Evolutionary conservation across 53 echinoderm and acorn worm genomes (phyloP).

Genomic region (Henricia sp.): DNA sequence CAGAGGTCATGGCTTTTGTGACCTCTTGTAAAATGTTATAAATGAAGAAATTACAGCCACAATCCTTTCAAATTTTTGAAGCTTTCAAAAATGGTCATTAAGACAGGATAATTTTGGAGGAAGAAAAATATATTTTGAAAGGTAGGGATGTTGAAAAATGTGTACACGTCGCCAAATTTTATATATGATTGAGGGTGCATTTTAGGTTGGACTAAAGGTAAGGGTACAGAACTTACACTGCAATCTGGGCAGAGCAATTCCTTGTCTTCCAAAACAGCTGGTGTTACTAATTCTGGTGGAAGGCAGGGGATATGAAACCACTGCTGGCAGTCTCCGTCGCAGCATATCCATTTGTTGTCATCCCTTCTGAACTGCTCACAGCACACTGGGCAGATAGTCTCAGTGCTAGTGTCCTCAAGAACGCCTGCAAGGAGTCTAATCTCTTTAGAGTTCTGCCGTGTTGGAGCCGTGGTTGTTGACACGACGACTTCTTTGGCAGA

Average conservation of each 20-base stretch:
- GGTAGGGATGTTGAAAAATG: no score
- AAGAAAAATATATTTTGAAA: no score
- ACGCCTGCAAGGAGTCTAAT: not conserved
- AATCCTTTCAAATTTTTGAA: no score
- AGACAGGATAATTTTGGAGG: no score
- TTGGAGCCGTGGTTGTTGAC: conserved; percentile 4
- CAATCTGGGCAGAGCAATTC: conserved; percentile 54
- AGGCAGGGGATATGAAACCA: conserved; percentile 49
- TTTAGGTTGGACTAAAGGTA: not conserved
- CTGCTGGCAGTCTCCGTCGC: conserved; percentile 42
- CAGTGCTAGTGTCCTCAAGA: not conserved
- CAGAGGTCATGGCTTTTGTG: no score
- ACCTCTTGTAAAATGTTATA: no score
- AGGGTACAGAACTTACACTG: conserved; percentile 24
- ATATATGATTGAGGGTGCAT: no score
- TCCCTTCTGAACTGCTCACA: conserved; percentile 27
- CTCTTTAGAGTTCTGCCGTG: not conserved
- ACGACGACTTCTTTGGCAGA: conserved; percentile 46
- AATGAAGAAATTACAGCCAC: no score
- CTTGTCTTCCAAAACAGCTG: conserved; percentile 40
- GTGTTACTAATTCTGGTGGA: conserved; percentile 41
- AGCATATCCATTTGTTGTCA: conserved; percentile 47
- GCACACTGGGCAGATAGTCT: conserved; percentile 36
- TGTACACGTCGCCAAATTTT: no score
- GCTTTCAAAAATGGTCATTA: no score